These are phyloP conservation scores for Bufo gargarizans DNA, from an alignment of 2,113 vertebrate genomes.

Conservation along the genomic window DNA sequence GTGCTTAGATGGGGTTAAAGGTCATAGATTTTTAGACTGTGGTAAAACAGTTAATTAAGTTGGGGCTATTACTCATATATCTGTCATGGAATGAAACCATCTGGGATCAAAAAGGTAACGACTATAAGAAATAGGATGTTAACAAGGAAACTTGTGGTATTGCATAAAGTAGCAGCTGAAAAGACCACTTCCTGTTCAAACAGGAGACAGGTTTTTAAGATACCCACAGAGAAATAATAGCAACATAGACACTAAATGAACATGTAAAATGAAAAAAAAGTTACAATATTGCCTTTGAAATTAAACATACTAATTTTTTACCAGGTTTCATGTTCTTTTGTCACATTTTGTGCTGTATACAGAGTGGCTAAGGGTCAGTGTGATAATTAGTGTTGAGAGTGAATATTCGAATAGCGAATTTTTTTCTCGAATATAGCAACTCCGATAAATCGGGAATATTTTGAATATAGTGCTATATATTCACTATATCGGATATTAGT, in stretches of 20 bases:
- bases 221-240: background rate
- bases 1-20: background rate
- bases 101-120: constrained; percentile 14
- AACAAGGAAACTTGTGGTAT: constrained; percentile 9
- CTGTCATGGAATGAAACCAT: background rate
- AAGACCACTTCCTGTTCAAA: constrained; percentile 35
- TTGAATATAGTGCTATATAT: too few relatives aligned
- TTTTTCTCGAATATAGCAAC: too few relatives aligned
- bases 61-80: constrained; percentile 1
- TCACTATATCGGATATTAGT: too few relatives aligned
- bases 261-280: background rate
- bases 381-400: too few relatives aligned
- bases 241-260: background rate
- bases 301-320: background rate
- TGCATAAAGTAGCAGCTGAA: background rate
- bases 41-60: constrained; percentile 26
- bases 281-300: background rate
- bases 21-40: background rate
- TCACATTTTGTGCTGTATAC: background rate
- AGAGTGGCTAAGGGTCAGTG: background rate
- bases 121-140: constrained; percentile 4
- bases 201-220: background rate
- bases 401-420: too few relatives aligned
- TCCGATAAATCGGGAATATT: too few relatives aligned
- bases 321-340: background rate